phyloP scores from a whole-genome alignment of 2,888 invertebrate species.

The Eurytoma californica region DNA sequence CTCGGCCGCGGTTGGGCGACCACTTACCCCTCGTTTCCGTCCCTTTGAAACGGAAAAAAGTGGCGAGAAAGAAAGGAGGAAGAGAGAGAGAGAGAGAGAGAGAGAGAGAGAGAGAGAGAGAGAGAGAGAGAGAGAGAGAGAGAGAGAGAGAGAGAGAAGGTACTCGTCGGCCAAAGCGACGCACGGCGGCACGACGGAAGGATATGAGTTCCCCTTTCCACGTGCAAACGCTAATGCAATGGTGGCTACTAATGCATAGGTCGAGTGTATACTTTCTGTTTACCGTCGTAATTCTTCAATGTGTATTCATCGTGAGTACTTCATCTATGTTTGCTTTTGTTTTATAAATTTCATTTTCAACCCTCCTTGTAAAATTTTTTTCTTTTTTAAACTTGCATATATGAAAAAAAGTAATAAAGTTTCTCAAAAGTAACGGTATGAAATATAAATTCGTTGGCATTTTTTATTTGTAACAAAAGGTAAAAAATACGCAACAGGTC shows the following conservation, averaged over 20 bases:
- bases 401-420: no score
- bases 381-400: no score
- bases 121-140: not conserved
- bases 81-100: not conserved
- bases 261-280: no score
- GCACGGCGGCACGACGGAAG: not conserved
- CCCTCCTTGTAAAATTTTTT: no score
- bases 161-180: conserved; percentile 11
- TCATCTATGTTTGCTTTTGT: no score
- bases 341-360: no score
- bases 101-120: not conserved
- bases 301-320: no score
- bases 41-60: conserved; percentile 34
- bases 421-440: no score
- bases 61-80: not conserved
- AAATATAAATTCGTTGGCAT: no score
- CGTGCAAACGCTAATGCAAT: conserved; percentile 47
- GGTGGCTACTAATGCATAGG: not conserved
- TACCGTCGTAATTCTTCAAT: no score
- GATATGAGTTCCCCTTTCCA: conserved; percentile 10
- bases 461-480: no score
- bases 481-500: no score
- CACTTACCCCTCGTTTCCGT: conserved; percentile 39
- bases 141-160: not conserved
- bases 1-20: conserved; percentile 13